phyloP scores from a whole-genome alignment of 1,140 invertebrate species.

The Aphaenogaster ashmeadi region DNA sequence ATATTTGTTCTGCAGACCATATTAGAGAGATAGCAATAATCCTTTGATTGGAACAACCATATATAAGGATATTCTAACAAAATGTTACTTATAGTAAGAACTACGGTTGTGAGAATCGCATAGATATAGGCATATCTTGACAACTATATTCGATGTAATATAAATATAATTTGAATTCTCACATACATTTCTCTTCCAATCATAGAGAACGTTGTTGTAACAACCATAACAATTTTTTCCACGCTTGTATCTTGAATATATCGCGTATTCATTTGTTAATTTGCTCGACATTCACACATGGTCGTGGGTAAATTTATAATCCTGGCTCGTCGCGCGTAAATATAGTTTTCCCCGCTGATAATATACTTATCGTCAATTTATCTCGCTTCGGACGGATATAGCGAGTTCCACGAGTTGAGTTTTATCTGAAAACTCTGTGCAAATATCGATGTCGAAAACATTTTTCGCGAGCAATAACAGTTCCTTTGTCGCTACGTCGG shows the following conservation, averaged over 20 bases:
- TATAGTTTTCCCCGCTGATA: not conserved
- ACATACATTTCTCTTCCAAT: too few relatives aligned
- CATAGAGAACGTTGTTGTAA: too few relatives aligned
- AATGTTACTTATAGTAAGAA: too few relatives aligned
- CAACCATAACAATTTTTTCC: too few relatives aligned
- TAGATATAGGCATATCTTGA: too few relatives aligned
- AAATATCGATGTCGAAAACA: slow-evolving; percentile 39
- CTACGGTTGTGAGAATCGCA: too few relatives aligned
- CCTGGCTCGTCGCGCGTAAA: not conserved
- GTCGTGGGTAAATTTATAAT: slow-evolving; percentile 11
- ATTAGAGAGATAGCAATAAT: too few relatives aligned
- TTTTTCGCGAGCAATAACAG: slow-evolving; percentile 22
- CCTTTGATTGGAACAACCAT: too few relatives aligned
- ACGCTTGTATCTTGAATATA: not conserved
- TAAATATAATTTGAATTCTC: too few relatives aligned
- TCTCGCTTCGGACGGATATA: not conserved
- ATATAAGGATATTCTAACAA: too few relatives aligned
- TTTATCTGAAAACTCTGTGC: slow-evolving; percentile 8
- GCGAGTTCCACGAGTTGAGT: not conserved
- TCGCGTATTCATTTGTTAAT: not conserved
- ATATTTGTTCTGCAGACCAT: too few relatives aligned
- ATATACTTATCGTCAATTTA: slow-evolving; percentile 28
- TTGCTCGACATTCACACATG: not conserved
- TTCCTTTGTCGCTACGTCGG: slow-evolving; percentile 18
- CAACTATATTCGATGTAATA: too few relatives aligned